Evolutionary conservation across 2,888 invertebrate species (phyloP).

Genomic region (Eugnorisma glareosa): DNA sequence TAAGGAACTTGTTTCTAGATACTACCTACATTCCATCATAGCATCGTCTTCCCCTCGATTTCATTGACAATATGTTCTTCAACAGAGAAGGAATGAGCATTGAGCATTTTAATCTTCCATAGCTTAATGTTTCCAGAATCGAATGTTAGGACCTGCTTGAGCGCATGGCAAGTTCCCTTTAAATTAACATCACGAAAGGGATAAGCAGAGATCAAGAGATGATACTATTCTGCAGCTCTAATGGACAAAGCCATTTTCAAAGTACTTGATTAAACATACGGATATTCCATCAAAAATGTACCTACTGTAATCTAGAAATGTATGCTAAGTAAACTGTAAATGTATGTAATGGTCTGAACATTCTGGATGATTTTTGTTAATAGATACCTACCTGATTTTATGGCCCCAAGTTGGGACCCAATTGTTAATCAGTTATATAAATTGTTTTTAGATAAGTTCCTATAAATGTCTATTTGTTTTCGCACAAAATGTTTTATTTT

Average conservation of each 20-base stretch:
- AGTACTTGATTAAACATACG: slow-evolving; percentile 40
- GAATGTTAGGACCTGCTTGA: not conserved
- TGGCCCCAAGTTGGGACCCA: slow-evolving; percentile 29
- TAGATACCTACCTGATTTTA: slow-evolving; percentile 23
- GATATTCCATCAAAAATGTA: slow-evolving; percentile 47
- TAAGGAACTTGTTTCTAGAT: not conserved
- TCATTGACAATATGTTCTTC: not conserved
- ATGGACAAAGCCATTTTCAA: slow-evolving; percentile 13
- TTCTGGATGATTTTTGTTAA: slow-evolving; percentile 45
- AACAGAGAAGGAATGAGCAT: not conserved
- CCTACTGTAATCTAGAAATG: slow-evolving; percentile 58
- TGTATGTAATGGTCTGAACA: slow-evolving; percentile 51
- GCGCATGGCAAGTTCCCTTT: not conserved
- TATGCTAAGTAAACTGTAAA: slow-evolving; percentile 46
- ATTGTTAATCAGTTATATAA: slow-evolving; percentile 45
- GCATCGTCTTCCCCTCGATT: not conserved
- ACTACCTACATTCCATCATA: not conserved
- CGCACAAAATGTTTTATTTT: slow-evolving; percentile 73
- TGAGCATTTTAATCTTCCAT: not conserved
- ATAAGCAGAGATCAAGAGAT: not conserved
- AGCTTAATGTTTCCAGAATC: not conserved
- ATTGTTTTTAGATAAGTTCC: slow-evolving; percentile 54
- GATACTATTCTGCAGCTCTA: not conserved
- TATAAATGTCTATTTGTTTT: slow-evolving; percentile 66
- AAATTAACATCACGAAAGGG: not conserved